A percentile compares a stretch with the other conserved stretches of the same genome.
phyloP scores from a whole-genome alignment of 1,140 invertebrate genomes.

The Heliothis subflexa region DNA sequence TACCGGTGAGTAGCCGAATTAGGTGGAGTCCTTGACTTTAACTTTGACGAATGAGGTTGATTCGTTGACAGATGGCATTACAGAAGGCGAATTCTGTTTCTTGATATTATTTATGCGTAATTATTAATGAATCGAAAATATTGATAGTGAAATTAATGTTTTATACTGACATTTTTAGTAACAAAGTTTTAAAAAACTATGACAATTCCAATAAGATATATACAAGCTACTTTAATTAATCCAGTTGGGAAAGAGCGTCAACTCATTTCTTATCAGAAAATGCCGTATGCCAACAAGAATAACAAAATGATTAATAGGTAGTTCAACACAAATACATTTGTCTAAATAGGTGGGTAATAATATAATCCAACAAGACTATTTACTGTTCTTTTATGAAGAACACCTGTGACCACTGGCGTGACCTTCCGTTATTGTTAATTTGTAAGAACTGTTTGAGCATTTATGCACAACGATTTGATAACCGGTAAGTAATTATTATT shows the following conservation, averaged over 20 bases:
- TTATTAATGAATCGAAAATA: neutral
- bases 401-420: constrained; percentile 59
- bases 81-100: neutral
- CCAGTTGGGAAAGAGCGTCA: neutral
- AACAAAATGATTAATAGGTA: neutral
- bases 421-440: constrained; percentile 59
- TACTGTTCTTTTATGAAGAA: constrained; percentile 44
- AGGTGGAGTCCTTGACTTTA: constrained; percentile 44
- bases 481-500: constrained; percentile 6
- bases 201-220: too few relatives aligned
- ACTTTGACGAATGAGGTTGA: constrained; percentile 26
- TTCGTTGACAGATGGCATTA: constrained; percentile 64
- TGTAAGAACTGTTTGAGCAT: constrained; percentile 48
- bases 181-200: too few relatives aligned
- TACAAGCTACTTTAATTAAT: neutral
- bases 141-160: too few relatives aligned
- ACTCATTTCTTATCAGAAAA: neutral
- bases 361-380: constrained; percentile 56
- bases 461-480: constrained; percentile 11
- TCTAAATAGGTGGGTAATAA: constrained; percentile 45
- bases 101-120: neutral
- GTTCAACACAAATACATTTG: constrained; percentile 41
- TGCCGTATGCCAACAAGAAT: neutral
- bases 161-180: too few relatives aligned
- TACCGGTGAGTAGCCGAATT: constrained; percentile 59